Conservation (phyloP, 2,113 vertebrate genomes). For the Garra rufa region DNA sequence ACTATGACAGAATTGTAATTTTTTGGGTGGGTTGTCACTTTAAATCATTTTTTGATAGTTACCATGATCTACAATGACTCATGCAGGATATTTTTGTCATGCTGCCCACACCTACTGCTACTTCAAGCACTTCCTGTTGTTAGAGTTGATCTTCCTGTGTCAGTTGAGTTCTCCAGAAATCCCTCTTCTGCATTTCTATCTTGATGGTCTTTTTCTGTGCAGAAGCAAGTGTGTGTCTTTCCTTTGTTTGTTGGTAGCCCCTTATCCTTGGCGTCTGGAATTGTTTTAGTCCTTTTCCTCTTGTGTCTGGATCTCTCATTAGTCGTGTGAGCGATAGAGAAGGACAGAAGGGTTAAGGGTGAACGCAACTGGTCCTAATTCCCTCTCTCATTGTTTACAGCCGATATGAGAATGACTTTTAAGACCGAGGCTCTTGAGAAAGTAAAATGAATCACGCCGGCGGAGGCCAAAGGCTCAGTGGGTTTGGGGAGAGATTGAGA, state of each 20-base stretch:
- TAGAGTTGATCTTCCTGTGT: background rate
- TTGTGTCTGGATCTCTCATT: constrained; percentile 61
- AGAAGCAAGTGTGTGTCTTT: background rate
- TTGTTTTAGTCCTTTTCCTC: constrained; percentile 44
- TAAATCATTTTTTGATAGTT: background rate
- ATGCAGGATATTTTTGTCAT: background rate
- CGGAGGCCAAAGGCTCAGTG: constrained; percentile 19
- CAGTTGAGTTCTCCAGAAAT: background rate
- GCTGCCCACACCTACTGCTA: background rate
- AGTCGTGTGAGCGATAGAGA: constrained; percentile 9
- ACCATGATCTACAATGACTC: background rate
- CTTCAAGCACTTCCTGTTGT: constrained; percentile 26
- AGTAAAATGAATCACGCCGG: constrained; percentile 28
- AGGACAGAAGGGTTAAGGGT: constrained; percentile 43
- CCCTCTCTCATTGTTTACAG: constrained; percentile 64
- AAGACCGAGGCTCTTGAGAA: constrained; percentile 37
- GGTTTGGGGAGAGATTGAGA: constrained; percentile 43
- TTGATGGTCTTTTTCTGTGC: background rate
- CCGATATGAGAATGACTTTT: constrained; percentile 33
- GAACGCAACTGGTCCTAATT: constrained; percentile 30
- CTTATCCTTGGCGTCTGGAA: background rate
- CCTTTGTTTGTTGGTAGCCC: constrained; percentile 8
- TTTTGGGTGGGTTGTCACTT: background rate
- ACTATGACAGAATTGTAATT: background rate
- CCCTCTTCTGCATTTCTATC: background rate